These are phyloP conservation scores for Chiloscyllium punctatum DNA, from an alignment of 2,797 vertebrate genomes.

Conservation along the genomic window DNA sequence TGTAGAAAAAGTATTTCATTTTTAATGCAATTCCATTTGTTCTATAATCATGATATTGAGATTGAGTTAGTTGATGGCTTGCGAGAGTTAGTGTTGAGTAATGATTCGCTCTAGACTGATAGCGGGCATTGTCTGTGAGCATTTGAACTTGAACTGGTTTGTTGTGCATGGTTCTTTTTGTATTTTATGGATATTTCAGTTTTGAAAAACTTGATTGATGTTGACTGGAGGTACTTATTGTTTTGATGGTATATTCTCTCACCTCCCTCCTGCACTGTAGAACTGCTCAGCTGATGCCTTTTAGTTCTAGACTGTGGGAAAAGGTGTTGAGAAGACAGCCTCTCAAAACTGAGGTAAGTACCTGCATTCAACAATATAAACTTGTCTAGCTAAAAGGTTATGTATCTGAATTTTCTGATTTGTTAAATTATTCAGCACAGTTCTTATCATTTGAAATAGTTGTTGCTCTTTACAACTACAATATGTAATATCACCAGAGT, in stretches of 20 bases:
- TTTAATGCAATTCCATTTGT: background rate
- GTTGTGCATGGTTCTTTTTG: background rate
- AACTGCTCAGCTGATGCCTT: slow-evolving; percentile 34
- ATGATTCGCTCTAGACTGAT: background rate
- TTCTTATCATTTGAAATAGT: too few species aligned
- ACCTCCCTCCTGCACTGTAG: slow-evolving; percentile 31
- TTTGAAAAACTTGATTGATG: background rate
- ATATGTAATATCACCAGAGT: background rate
- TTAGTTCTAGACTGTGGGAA: slow-evolving; percentile 35
- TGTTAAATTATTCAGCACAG: background rate
- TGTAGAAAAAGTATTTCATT: background rate
- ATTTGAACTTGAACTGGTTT: background rate
- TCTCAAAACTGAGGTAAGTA: slow-evolving; percentile 28
- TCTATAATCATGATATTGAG: background rate
- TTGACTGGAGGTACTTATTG: slow-evolving; percentile 24
- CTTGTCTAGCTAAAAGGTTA: background rate
- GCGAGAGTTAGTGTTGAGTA: background rate
- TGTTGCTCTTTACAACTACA: background rate
- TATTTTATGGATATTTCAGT: background rate
- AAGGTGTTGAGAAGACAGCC: slow-evolving; percentile 33
- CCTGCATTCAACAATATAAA: slow-evolving; percentile 26
- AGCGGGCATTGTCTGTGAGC: background rate
- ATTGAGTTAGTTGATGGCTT: background rate
- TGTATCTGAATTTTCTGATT: background rate
- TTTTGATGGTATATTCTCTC: slow-evolving; percentile 35